A percentile compares a stretch with the other conserved stretches of the same genome.
Conservation (phyloP, 2,797 vertebrate genomes). For the Centroberyx gerrardi region DNA sequence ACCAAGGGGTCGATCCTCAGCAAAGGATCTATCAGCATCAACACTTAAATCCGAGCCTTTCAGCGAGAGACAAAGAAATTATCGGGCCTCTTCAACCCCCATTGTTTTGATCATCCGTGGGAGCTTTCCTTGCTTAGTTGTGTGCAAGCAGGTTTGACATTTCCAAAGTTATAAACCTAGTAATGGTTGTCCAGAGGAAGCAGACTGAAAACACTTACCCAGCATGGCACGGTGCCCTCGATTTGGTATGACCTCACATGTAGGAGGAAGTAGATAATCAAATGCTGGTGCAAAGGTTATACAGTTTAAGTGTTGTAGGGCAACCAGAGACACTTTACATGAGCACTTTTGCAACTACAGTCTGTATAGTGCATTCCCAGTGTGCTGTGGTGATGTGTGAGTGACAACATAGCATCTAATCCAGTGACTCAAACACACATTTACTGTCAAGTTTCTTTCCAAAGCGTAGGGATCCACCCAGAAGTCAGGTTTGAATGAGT, state of each 20-base stretch:
- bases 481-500: constrained; percentile 20
- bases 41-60: constrained; percentile 64
- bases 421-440: neutral
- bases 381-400: neutral
- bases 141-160: constrained; percentile 44
- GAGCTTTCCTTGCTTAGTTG: constrained; percentile 48
- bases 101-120: constrained; percentile 39
- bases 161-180: constrained; percentile 55
- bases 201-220: constrained; percentile 31
- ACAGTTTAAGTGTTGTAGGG: constrained; percentile 31
- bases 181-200: constrained; percentile 44
- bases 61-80: constrained; percentile 35
- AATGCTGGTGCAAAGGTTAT: constrained; percentile 67
- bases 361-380: constrained; percentile 19
- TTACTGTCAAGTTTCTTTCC: constrained; percentile 25
- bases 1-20: constrained; percentile 88
- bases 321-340: constrained; percentile 52
- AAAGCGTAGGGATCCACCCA: constrained; percentile 7
- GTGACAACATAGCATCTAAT: constrained; percentile 37
- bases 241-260: constrained; percentile 30
- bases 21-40: constrained; percentile 81
- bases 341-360: constrained; percentile 34
- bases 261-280: constrained; percentile 66
- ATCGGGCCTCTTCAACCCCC: constrained; percentile 22
- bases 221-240: constrained; percentile 35